Conservation (phyloP, 2,797 vertebrate genomes). For the Triplophysa yarkandensis region DNA sequence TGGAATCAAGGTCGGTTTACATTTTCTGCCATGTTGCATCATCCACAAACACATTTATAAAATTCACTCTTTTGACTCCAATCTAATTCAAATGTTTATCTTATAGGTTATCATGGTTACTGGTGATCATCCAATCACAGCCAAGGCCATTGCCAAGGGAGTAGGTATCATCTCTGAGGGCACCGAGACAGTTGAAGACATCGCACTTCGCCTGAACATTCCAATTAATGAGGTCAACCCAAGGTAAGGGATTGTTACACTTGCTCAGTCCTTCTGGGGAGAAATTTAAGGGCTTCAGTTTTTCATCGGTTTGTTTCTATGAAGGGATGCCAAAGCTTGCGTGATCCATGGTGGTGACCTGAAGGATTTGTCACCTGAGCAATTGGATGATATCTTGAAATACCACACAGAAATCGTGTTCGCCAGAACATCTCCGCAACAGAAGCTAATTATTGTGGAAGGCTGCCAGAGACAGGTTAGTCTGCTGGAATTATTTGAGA, state of each 20-base stretch:
- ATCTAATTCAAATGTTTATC: neutral
- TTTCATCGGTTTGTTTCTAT: neutral
- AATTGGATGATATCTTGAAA: constrained; percentile 88
- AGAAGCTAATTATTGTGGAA: constrained; percentile 96
- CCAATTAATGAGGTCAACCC: constrained; percentile 93
- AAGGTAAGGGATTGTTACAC: constrained; percentile 74
- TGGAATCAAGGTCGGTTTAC: constrained; percentile 88
- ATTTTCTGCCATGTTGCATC: neutral
- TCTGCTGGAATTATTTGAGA: neutral
- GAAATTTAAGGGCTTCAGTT: neutral
- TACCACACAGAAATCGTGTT: constrained; percentile 96
- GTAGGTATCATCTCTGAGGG: constrained; percentile 97
- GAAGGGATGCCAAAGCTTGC: constrained; percentile 94
- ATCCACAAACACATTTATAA: neutral
- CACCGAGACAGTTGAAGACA: constrained; percentile 94
- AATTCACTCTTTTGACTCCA: neutral
- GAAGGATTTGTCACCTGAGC: constrained; percentile 87
- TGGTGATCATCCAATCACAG: constrained; percentile 97
- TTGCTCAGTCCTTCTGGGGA: neutral
- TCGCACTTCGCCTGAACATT: constrained; percentile 93
- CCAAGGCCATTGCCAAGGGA: constrained; percentile 96
- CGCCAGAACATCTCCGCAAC: constrained; percentile 93
- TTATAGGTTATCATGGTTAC: constrained; percentile 96
- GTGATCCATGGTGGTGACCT: constrained; percentile 92
- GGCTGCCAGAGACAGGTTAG: constrained; percentile 93